Base-by-base conservation (phyloP, 37 sponge, comb jelly and placozoan species). In the Dysidea cf. avara region DNA sequence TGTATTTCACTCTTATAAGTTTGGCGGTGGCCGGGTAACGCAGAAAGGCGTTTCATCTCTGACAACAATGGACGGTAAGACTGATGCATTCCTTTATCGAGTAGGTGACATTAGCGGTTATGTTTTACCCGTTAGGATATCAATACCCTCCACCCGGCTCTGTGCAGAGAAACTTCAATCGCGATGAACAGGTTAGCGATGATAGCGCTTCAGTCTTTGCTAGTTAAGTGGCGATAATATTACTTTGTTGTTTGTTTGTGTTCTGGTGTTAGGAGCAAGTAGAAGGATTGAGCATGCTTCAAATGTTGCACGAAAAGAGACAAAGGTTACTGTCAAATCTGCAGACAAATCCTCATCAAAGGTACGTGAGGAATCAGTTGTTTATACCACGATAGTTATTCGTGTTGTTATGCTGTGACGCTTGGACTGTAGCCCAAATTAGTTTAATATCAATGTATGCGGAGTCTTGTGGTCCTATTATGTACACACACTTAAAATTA, bases 301-400 rank as follows among this genome's bases (percentile, higher is more conserved):
- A 39, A 46, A 30, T 29, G 50, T 39, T 78, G 9, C 39, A 25
- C 0, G 78, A 82, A 35, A 67, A 68, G 57, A 72, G 40, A 31
- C 89, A 88, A 2, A 73, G 89, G 39, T 38, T 88, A 50, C 60
- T 83, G 13, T 48, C 68, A 24, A 82, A 82, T 49, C 70, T 79
- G 16, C 89, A 83, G 51, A 53, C 34, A 16, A 76, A 83, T 48
- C 89, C 89, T 39, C 69, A 79, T 46, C 89, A 88, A 43, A 82
- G 69, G 89, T 88, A 31, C 28, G 48, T 7, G 43, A 30, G 61
- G 24, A 24, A 7, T 11, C 14, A 25, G 26, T 38, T 17, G 1
- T 55, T 4, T 61, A 20, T 35, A 31, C 6, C 28, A 33, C 36
- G 11, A 34, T 31, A 30, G 17, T 58, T 58, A 26, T 26, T 21